Conservation (phyloP, 2,888 invertebrate genomes). For the Merodon equestris region DNA sequence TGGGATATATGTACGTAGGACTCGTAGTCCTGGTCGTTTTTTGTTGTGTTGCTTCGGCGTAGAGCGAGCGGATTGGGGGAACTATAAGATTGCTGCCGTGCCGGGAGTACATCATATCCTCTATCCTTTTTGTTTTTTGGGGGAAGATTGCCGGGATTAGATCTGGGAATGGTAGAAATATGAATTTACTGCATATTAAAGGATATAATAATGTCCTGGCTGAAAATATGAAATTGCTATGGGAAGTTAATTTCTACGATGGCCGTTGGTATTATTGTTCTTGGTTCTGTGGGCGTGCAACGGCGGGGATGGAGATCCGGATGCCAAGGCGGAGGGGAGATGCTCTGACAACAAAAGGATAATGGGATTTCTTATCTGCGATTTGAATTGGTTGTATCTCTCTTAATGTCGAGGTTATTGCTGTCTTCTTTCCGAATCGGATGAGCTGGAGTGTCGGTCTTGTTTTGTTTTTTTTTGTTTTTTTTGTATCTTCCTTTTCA, state of each 20-base stretch:
- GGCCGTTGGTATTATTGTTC: slow-evolving; percentile 68
- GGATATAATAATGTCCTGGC: slow-evolving; percentile 69
- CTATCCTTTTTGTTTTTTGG: slow-evolving; percentile 55
- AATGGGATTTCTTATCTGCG: slow-evolving; percentile 67
- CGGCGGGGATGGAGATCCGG: background rate
- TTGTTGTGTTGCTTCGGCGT: no score
- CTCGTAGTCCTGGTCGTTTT: background rate
- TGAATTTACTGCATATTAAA: slow-evolving; percentile 69
- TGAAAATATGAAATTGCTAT: slow-evolving; percentile 69
- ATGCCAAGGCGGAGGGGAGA: slow-evolving; percentile 1
- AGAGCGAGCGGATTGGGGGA: no score
- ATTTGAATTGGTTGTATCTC: slow-evolving; percentile 66
- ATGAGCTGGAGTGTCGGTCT: slow-evolving; percentile 35
- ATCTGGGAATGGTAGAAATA: slow-evolving; percentile 67
- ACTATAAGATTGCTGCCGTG: slow-evolving; percentile 21
- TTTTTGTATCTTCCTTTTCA: background rate
- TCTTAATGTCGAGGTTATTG: slow-evolving; percentile 59
- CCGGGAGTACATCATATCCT: slow-evolving; percentile 63
- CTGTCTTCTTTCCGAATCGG: slow-evolving; percentile 45
- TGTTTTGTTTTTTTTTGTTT: slow-evolving; percentile 20
- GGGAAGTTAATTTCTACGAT: slow-evolving; percentile 67
- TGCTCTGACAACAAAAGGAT: slow-evolving; percentile 61
- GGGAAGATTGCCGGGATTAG: slow-evolving; percentile 65
- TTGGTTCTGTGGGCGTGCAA: slow-evolving; percentile 30
- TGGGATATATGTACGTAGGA: background rate